Percentiles rank a stretch among this genome's conserved stretches.
phyloP scores from a whole-genome alignment of 35 echinoderm and acorn worm genomes.

The Nesometra sesokonis region DNA sequence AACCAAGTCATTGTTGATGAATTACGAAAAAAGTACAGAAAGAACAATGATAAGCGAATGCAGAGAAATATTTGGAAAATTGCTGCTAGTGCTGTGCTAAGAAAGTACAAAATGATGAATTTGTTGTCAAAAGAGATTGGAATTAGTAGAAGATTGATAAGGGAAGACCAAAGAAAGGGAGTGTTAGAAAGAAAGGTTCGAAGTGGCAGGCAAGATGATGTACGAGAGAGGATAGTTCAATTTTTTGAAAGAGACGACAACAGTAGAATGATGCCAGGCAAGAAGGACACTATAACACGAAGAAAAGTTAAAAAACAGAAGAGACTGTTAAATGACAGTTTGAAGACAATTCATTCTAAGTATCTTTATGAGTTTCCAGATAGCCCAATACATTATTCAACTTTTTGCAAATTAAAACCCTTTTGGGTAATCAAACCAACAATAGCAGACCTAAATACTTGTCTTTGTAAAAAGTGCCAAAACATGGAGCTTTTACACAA shows the following conservation, averaged over 20 bases:
- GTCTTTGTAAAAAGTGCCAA: background rate
- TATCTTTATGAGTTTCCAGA: conserved; percentile 9
- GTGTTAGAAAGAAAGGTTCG: too few relatives aligned
- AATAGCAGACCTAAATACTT: background rate
- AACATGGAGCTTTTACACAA: background rate
- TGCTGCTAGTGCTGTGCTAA: too few relatives aligned
- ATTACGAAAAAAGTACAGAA: too few relatives aligned
- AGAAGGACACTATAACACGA: conserved; percentile 23
- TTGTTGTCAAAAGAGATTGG: too few relatives aligned
- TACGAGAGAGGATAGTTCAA: too few relatives aligned
- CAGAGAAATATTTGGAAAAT: too few relatives aligned
- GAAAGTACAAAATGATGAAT: too few relatives aligned
- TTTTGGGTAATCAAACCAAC: conserved; percentile 10
- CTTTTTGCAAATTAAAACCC: conserved; percentile 25
- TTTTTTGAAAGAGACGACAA: conserved; percentile 30
- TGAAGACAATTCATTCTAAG: conserved; percentile 12
- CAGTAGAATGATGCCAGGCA: conserved; percentile 26
- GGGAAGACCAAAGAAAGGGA: too few relatives aligned
- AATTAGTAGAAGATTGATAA: too few relatives aligned
- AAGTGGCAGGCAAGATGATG: too few relatives aligned
- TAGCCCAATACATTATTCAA: conserved; percentile 1
- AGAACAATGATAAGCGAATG: too few relatives aligned
- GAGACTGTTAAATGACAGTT: conserved; percentile 15
- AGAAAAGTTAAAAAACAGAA: conserved; percentile 19
- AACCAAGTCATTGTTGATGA: too few relatives aligned